Evolutionary conservation across 92 coral and sea anemone species (phyloP), one percentile per base, ranked within the genome.

Genomic region (Actinostola sp.): DNA sequence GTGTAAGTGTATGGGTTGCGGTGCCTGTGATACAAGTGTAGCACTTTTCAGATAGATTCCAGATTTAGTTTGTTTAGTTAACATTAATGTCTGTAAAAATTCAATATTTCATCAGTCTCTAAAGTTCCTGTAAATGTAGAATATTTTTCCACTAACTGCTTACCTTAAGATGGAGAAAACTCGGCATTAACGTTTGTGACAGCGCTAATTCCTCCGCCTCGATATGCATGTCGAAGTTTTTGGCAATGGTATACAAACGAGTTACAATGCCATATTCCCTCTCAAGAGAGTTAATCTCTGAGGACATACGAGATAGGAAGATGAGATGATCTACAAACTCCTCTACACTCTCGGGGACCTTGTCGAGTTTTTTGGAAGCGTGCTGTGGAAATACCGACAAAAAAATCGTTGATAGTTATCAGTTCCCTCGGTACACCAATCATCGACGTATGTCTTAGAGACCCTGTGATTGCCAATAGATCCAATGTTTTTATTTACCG

Each of bases 151-250:
- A n/a, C n/a, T 6, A 53, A 6, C 8, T 20, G 20, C 21, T 17
- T 82, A 94, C 98, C 98, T 94, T 94, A 21, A 94, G 84, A 73
- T 86, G 93, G 12, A 92, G 92, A 55, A 94, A 94, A 66, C 98
- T 94, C 14, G 98, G 98, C 97, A 86, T 92, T 17, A 94, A 82
- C 26, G 89, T 94, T 75, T 92, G 89, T 43, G 86, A 94, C 19
- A 94, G 75, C 0, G 98, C 98, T 7, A 92, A 72, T 66, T 94
- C 98, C 66, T 91, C 97, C 0, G 90, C 84, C 27, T 85, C 83
- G 23, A 94, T 92, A 1, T 66, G 48, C 63, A 94, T 79, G 17
- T 91, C 98, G 80, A 85, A 94, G 78, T 83, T 88, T 11, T 76
- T 89, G 15, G 95, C 90, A 15, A 94, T 85, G 33, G 76, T 73